phyloP scores from a whole-genome alignment of 2,888 invertebrate species.

The Chrysolina haemoptera region DNA sequence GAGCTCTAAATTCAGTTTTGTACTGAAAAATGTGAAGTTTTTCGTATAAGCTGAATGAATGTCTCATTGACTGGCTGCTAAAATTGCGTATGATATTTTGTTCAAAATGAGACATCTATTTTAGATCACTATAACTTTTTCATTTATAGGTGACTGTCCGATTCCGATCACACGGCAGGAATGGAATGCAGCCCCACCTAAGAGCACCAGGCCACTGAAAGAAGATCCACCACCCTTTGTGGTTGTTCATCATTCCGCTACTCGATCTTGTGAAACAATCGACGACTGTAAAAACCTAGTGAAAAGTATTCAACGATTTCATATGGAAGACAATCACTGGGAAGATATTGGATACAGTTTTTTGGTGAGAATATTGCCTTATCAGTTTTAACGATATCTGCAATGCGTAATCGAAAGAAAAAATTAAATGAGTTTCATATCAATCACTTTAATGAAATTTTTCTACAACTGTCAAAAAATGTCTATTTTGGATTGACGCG shows the following conservation, averaged over 20 bases:
- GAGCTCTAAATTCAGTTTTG: too few species aligned
- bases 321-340: slow-evolving; percentile 60
- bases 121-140: background rate
- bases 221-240: slow-evolving; percentile 65
- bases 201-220: slow-evolving; percentile 44
- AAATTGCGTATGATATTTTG: too few species aligned
- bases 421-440: too few species aligned
- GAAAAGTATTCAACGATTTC: slow-evolving; percentile 66
- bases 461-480: too few species aligned
- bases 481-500: too few species aligned
- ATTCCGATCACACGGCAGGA: slow-evolving; percentile 64
- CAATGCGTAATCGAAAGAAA: too few species aligned
- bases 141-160: slow-evolving; percentile 50
- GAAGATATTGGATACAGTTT: slow-evolving; percentile 67
- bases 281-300: slow-evolving; percentile 65
- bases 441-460: too few species aligned
- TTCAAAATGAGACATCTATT: background rate
- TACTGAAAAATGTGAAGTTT: too few species aligned
- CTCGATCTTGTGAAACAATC: slow-evolving; percentile 63
- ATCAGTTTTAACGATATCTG: too few species aligned
- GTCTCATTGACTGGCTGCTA: too few species aligned
- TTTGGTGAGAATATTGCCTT: slow-evolving; percentile 58
- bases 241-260: slow-evolving; percentile 69
- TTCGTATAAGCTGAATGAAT: too few species aligned
- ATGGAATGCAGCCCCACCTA: slow-evolving; percentile 68